phyloP scores from a whole-genome alignment of 2,797 vertebrate species.

The Calcarius lapponicus region DNA sequence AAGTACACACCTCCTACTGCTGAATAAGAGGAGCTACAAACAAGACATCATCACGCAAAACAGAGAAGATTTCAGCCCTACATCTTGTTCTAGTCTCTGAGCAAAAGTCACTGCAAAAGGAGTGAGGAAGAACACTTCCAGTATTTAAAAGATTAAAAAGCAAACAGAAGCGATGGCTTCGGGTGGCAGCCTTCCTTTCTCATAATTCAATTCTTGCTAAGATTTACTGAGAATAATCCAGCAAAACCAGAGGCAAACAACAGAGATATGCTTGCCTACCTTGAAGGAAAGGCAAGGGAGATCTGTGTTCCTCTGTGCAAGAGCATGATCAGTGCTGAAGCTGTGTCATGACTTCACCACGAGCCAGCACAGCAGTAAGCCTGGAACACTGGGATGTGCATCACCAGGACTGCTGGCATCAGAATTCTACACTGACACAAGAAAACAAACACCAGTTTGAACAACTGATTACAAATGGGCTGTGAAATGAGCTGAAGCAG shows the following conservation, averaged over 20 bases:
- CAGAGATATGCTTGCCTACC: not conserved
- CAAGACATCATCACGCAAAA: not conserved
- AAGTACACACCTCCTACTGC: not conserved
- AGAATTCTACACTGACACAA: not conserved
- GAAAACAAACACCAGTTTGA: not conserved
- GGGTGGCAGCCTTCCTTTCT: not conserved
- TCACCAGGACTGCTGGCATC: not conserved
- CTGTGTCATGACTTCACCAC: not conserved
- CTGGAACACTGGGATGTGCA: not conserved
- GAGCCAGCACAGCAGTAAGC: not conserved
- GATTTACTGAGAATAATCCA: not conserved
- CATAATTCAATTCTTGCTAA: not conserved
- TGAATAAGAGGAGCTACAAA: not conserved
- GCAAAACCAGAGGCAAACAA: not conserved
- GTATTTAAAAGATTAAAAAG: not conserved
- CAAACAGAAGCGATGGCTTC: fast-evolving
- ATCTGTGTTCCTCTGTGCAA: not conserved
- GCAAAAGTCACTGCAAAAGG: not conserved
- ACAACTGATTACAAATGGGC: not conserved
- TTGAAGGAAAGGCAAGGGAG: not conserved
- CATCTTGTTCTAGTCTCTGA: not conserved
- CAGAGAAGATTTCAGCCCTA: not conserved
- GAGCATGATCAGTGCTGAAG: not conserved
- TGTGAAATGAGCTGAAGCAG: not conserved
- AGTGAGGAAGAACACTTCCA: not conserved